Percentiles rank a stretch among this genome's conserved stretches.
Evolutionary conservation across 2,113 vertebrate genomes (phyloP).

Genomic region (Ornithorhynchus anatinus): DNA sequence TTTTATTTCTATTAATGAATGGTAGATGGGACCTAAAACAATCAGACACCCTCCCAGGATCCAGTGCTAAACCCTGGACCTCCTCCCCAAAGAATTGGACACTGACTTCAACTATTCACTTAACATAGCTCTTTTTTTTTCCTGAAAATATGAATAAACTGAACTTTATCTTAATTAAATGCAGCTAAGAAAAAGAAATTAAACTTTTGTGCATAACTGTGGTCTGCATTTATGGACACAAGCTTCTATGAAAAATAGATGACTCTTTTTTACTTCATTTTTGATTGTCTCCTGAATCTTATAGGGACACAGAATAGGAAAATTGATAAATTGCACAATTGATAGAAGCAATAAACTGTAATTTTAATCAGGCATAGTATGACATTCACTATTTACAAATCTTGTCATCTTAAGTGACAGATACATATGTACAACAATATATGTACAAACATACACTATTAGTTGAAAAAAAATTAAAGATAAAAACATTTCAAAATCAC

Average conservation of each 20-base stretch:
- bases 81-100: too few species aligned
- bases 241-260: not conserved
- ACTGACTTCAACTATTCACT: too few species aligned
- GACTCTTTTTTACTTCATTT: not conserved
- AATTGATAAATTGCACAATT: not conserved
- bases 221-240: not conserved
- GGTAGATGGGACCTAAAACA: too few species aligned
- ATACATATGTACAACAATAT: too few species aligned
- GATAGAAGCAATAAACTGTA: not conserved
- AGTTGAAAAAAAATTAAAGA: slow-evolving; percentile 7
- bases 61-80: too few species aligned
- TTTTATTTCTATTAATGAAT: too few species aligned
- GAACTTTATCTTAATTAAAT: too few species aligned
- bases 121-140: too few species aligned
- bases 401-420: not conserved
- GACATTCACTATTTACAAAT: not conserved
- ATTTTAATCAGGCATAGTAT: not conserved
- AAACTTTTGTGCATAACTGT: not conserved
- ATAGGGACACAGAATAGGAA: not conserved
- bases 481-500: not conserved
- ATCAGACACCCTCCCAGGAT: too few species aligned
- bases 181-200: not conserved
- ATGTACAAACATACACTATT: not conserved
- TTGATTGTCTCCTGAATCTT: not conserved
- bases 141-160: too few species aligned